Percentiles rank a stretch among this genome's conserved stretches.
phyloP scores from a whole-genome alignment of 2,113 vertebrate species.

The western clawed frog (Xenopus tropicalis) region DNA sequence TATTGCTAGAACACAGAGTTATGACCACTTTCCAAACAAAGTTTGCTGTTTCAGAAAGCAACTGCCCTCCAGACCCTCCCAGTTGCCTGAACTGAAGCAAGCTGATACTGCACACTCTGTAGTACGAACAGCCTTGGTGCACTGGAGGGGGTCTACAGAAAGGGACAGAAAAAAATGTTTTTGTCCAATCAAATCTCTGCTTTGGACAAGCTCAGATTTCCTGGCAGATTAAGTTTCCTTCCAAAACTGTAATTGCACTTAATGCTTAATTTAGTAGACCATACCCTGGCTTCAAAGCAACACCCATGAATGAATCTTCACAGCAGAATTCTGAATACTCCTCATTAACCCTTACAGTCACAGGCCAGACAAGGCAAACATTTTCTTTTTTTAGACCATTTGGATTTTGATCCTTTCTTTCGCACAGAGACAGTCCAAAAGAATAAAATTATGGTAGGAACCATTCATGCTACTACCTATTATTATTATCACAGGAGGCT shows the following conservation, averaged over 20 bases:
- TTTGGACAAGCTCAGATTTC: slow-evolving; percentile 23
- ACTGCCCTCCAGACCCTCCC: neutral
- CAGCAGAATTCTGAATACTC: slow-evolving; percentile 17
- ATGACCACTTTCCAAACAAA: too few relatives aligned
- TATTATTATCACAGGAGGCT: too few relatives aligned
- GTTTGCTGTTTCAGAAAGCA: neutral
- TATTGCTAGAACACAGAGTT: neutral
- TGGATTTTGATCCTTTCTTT: too few relatives aligned
- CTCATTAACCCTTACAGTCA: neutral
- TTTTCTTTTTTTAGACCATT: too few relatives aligned
- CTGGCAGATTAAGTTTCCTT: slow-evolving; percentile 25
- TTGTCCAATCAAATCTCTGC: slow-evolving; percentile 30
- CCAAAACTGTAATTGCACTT: slow-evolving; percentile 33
- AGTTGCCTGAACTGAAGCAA: neutral
- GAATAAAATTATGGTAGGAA: too few relatives aligned
- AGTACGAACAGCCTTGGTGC: neutral
- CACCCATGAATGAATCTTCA: slow-evolving; percentile 35
- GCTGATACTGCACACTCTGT: neutral
- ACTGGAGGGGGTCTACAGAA: slow-evolving; percentile 6
- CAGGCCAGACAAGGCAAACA: neutral
- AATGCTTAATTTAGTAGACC: slow-evolving; percentile 36
- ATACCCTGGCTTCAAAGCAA: slow-evolving; percentile 33
- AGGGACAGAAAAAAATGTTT: neutral
- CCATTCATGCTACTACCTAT: neutral
- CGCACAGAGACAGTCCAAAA: too few relatives aligned